Conservation (phyloP, 1,140 invertebrate species). For the Bombus consobrinus region DNA sequence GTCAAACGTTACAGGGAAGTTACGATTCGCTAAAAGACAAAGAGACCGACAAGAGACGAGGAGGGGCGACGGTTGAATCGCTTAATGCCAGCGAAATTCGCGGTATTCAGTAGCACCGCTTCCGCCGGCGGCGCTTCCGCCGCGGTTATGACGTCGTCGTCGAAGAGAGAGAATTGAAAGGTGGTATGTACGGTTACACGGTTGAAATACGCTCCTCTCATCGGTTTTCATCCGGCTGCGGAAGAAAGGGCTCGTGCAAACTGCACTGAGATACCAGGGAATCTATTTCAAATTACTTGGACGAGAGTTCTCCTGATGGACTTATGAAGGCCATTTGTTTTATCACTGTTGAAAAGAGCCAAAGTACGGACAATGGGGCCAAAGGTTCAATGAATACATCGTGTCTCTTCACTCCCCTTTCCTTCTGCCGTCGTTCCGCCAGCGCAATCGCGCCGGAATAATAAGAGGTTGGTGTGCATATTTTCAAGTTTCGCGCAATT, state of each 20-base stretch:
- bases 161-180: slow-evolving; percentile 8
- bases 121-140: slow-evolving; percentile 4
- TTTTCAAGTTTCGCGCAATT: slow-evolving; percentile 38
- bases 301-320: slow-evolving; percentile 55
- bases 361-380: slow-evolving; percentile 11
- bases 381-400: slow-evolving; percentile 31
- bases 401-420: too few species aligned
- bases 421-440: neutral
- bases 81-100: slow-evolving; percentile 20
- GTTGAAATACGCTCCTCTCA: slow-evolving; percentile 39
- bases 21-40: neutral
- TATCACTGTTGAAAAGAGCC: slow-evolving; percentile 35
- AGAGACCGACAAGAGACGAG: neutral
- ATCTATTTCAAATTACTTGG: slow-evolving; percentile 62
- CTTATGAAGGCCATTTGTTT: slow-evolving; percentile 55
- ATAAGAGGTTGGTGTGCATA: slow-evolving; percentile 28
- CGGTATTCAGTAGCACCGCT: slow-evolving; percentile 17
- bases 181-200: slow-evolving; percentile 23
- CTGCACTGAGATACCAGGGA: slow-evolving; percentile 5
- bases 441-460: slow-evolving; percentile 20
- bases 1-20: neutral
- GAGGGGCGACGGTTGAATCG: neutral
- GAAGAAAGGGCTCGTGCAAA: slow-evolving; percentile 40
- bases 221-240: slow-evolving; percentile 40
- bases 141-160: slow-evolving; percentile 23